phyloP scores from a whole-genome alignment of 2,797 vertebrate species.

The Sebastes steindachneri region DNA sequence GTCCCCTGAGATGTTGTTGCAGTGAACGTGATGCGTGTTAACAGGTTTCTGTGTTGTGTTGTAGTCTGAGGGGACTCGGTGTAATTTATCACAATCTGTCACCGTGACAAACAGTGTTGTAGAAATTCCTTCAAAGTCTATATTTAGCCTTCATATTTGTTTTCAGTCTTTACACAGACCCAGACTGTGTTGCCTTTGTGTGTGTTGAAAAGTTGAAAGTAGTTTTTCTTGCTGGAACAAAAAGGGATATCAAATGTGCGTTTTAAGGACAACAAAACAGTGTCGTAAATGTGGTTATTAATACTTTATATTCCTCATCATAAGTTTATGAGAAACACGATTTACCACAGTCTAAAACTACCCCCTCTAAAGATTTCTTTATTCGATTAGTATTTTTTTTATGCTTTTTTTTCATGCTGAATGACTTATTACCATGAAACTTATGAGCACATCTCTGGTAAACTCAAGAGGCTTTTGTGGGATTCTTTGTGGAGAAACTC shows the following conservation, averaged over 20 bases:
- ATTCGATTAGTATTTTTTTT: no score
- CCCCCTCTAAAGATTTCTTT: no score
- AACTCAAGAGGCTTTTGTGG: no score
- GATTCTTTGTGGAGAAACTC: no score
- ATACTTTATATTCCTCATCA: no score
- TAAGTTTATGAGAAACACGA: no score
- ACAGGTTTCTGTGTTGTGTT: constrained; percentile 15
- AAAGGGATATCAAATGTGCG: not conserved
- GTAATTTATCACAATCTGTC: constrained; percentile 32
- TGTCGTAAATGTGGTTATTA: no score
- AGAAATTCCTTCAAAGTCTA: not conserved
- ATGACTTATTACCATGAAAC: no score
- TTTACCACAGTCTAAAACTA: rapidly evolving
- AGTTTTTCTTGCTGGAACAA: not conserved
- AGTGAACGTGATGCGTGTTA: constrained; percentile 28
- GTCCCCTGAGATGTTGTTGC: constrained; percentile 14
- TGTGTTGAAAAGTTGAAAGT: not conserved
- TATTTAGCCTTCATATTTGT: not conserved
- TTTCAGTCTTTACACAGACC: not conserved
- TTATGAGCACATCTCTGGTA: no score
- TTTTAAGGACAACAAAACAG: not conserved
- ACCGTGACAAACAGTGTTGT: not conserved
- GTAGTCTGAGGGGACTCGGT: not conserved
- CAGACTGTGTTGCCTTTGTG: not conserved
- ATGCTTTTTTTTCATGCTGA: no score